Evolutionary conservation across 2,888 invertebrate species (phyloP).

Genomic region (Tetragnatha montana): DNA sequence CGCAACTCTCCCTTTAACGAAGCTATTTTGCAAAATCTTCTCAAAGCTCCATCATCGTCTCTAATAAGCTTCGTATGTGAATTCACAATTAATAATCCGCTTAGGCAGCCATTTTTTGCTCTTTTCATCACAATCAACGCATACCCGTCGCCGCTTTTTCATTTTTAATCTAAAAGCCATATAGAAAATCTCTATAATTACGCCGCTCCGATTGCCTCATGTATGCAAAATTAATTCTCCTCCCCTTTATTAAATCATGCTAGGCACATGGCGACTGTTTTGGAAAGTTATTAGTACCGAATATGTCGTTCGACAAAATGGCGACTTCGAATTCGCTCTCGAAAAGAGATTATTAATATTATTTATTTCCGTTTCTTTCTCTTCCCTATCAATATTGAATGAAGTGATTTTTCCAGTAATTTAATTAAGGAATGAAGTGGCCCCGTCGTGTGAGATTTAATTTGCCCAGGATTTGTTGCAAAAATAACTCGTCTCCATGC

Average conservation of each 20-base stretch:
- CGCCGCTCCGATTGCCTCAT: constrained; percentile 18
- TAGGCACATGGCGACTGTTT: too few species aligned
- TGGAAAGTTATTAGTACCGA: too few species aligned
- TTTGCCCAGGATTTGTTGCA: constrained; percentile 4
- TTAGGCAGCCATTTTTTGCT: constrained; percentile 7
- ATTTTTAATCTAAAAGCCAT: constrained; percentile 9
- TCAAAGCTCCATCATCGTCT: background rate
- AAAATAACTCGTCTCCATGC: background rate
- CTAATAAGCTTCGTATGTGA: constrained; percentile 15
- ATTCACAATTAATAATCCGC: constrained; percentile 40
- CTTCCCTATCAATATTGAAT: constrained; percentile 2
- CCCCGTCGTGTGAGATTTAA: constrained; percentile 11
- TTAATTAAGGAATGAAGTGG: constrained; percentile 40
- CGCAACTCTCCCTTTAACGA: background rate
- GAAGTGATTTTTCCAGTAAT: constrained; percentile 37
- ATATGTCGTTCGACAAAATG: too few species aligned
- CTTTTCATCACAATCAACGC: background rate
- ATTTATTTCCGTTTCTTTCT: background rate
- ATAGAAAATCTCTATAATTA: constrained; percentile 43
- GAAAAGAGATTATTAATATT: background rate
- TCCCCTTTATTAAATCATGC: constrained; percentile 34
- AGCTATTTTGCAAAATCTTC: background rate
- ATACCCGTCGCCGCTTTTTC: constrained; percentile 2
- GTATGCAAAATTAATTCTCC: constrained; percentile 46
- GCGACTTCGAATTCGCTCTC: background rate